A percentile compares a stretch with the other conserved stretches of the same genome.
Evolutionary conservation across 2,888 invertebrate species (phyloP).

Genomic region (Phaonia tiefii): DNA sequence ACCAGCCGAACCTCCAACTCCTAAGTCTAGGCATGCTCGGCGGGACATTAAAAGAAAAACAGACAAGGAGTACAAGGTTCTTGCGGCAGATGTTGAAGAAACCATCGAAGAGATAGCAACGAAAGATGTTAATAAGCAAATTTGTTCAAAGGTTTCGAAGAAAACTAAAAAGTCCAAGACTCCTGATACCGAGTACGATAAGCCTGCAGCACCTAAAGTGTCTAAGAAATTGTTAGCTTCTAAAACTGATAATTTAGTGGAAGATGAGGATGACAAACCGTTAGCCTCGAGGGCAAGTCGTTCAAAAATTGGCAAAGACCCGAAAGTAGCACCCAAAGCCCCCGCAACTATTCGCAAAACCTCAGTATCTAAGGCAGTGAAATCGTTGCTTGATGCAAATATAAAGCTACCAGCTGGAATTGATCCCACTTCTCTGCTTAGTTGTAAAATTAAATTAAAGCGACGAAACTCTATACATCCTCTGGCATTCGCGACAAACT

Average conservation of each 20-base stretch:
- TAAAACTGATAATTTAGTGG: background rate
- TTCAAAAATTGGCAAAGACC: constrained; percentile 33
- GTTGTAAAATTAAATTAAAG: constrained; percentile 76
- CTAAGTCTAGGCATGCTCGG: constrained; percentile 45
- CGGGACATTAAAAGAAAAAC: constrained; percentile 48
- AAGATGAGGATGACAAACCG: constrained; percentile 55
- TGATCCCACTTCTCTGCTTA: constrained; percentile 77
- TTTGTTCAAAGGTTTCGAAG: background rate
- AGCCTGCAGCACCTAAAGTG: background rate
- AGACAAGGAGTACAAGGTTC: constrained; percentile 48
- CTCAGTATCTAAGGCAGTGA: constrained; percentile 62
- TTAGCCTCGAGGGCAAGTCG: constrained; percentile 57
- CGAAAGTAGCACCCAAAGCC: constrained; percentile 11
- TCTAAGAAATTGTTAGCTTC: background rate
- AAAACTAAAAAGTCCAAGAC: background rate
- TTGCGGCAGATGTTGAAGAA: too few species aligned
- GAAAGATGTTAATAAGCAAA: constrained; percentile 11
- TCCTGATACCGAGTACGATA: background rate
- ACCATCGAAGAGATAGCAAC: background rate
- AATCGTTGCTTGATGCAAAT: constrained; percentile 64
- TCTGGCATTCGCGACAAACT: constrained; percentile 31
- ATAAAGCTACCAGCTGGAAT: constrained; percentile 75
- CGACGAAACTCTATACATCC: constrained; percentile 71
- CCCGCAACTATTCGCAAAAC: constrained; percentile 29
- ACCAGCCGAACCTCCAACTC: constrained; percentile 41